phyloP scores from a whole-genome alignment of 2,888 invertebrate genomes.

The Iselma pallidipennis region DNA sequence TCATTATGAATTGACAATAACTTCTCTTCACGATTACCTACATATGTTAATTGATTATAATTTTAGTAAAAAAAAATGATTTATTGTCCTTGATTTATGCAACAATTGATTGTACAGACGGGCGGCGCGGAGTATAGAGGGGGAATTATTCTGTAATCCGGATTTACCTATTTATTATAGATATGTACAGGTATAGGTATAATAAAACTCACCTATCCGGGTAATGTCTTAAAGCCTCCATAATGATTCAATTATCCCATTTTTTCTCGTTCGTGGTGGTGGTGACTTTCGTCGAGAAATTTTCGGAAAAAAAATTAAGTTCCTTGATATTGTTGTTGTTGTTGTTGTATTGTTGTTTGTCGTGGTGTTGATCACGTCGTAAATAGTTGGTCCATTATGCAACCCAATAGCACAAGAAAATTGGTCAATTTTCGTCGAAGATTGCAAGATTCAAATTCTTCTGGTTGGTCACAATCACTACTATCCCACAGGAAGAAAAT shows the following conservation, averaged over 20 bases:
- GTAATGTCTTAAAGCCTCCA: slow-evolving; percentile 24
- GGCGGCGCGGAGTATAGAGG: neutral
- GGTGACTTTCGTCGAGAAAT: too few relatives aligned
- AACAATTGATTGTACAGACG: too few relatives aligned
- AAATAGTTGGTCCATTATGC: neutral
- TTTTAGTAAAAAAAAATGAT: too few relatives aligned
- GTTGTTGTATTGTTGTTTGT: too few relatives aligned
- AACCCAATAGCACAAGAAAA: neutral
- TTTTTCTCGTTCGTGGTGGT: neutral
- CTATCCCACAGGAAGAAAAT: too few relatives aligned
- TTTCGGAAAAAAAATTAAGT: neutral
- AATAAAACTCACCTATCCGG: slow-evolving; percentile 4
- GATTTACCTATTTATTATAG: too few relatives aligned
- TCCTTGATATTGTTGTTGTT: neutral
- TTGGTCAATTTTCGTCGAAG: neutral
- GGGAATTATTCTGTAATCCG: neutral
- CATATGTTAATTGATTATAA: neutral
- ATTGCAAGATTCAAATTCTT: too few relatives aligned
- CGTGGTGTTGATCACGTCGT: neutral
- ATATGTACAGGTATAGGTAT: too few relatives aligned
- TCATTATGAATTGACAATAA: neutral
- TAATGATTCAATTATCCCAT: slow-evolving; percentile 19
- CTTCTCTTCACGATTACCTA: neutral
- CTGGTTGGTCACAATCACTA: too few relatives aligned
- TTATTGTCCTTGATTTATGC: neutral